Conservation (phyloP, 2,797 vertebrate species). For the Artibeus jamaicensis region DNA sequence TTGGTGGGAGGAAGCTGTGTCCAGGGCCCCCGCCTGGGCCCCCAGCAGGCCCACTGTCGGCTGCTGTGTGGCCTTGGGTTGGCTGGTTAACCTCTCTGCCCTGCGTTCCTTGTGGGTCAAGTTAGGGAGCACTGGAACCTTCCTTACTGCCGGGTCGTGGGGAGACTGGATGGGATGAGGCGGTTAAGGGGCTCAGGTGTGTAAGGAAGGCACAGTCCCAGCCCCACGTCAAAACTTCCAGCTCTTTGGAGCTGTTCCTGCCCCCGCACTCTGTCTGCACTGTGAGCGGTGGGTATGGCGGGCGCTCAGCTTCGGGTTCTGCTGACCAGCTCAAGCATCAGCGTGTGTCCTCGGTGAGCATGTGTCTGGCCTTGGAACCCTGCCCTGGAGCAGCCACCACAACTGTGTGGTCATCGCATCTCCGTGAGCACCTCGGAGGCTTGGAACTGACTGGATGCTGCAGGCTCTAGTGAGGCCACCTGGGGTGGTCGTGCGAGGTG, state of each 20-base stretch:
- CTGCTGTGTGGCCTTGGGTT: background rate
- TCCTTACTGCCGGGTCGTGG: background rate
- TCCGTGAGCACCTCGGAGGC: accelerated
- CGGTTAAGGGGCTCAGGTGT: background rate
- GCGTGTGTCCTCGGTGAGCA: accelerated
- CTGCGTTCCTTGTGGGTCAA: background rate
- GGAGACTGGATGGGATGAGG: background rate
- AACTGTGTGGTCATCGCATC: accelerated
- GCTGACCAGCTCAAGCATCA: accelerated
- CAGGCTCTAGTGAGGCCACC: accelerated
- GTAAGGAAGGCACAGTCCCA: background rate
- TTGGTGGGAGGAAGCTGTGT: background rate
- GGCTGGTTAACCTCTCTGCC: background rate
- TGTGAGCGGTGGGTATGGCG: accelerated
- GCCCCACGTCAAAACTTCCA: accelerated
- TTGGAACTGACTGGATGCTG: accelerated
- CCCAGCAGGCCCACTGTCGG: accelerated
- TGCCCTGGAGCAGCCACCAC: background rate
- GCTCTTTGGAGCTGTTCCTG: background rate
- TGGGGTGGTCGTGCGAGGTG: accelerated
- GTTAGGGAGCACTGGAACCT: background rate
- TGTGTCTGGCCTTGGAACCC: background rate
- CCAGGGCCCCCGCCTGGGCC: background rate
- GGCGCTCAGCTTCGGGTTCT: background rate
- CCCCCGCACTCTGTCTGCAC: accelerated